These are phyloP conservation scores for Chrysomallon squamiferum DNA, from an alignment of 1,140 invertebrate species.

Conservation along the genomic window DNA sequence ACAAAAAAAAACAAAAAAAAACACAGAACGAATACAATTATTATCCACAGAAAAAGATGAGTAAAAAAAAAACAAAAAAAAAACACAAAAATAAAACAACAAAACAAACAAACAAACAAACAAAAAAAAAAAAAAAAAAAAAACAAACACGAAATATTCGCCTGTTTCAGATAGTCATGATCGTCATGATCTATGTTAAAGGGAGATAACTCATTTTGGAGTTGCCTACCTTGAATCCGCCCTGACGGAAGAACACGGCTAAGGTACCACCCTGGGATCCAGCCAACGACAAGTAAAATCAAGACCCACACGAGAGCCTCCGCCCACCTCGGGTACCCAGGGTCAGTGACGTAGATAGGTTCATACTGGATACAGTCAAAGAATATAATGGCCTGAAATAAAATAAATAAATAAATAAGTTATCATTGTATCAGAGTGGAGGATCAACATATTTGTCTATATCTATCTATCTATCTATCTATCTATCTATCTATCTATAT, in stretches of 20 bases:
- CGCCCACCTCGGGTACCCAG: constrained; percentile 38
- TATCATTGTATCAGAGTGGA: background rate
- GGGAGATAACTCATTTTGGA: background rate
- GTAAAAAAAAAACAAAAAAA: too few relatives aligned
- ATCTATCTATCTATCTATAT: too few relatives aligned
- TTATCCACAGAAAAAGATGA: too few relatives aligned
- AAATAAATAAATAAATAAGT: background rate
- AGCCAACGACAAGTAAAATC: constrained; percentile 25
- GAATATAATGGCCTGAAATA: constrained; percentile 69
- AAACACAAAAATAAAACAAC: too few relatives aligned
- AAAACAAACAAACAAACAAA: too few relatives aligned
- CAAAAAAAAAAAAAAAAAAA: too few relatives aligned
- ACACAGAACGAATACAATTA: too few relatives aligned
- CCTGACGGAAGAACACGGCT: constrained; percentile 9
- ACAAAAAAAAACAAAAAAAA: too few relatives aligned
- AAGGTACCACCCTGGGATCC: constrained; percentile 29
- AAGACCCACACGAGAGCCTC: constrained; percentile 45
- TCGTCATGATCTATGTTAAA: background rate
- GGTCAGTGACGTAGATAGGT: constrained; percentile 57
- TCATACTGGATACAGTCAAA: constrained; percentile 68
- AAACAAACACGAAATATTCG: too few relatives aligned
- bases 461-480: background rate
- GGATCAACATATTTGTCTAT: background rate
- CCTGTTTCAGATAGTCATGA: too few relatives aligned
- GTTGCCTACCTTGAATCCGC: constrained; percentile 10